phyloP scores from a whole-genome alignment of 1,140 invertebrate species.

The Tetramorium simillimum region DNA sequence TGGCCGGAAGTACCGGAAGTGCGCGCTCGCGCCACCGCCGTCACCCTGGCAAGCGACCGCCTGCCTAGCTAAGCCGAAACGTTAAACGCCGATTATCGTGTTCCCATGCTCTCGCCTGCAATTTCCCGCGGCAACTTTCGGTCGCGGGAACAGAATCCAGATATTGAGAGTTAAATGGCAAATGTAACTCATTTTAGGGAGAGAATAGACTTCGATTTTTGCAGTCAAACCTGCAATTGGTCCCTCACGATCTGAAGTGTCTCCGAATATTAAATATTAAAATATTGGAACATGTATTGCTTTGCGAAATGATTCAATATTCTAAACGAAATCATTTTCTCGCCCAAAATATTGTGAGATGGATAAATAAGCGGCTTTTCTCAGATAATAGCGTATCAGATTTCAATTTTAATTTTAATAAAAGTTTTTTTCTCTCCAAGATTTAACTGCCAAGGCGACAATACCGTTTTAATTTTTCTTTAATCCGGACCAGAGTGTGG shows the following conservation, averaged over 20 bases:
- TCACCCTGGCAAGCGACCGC: conserved; percentile 63
- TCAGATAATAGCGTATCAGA: not conserved
- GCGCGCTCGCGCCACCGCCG: conserved; percentile 42
- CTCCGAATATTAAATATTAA: not conserved
- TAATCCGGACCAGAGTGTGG: not conserved
- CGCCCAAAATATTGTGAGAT: not conserved
- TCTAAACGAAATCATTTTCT: not conserved
- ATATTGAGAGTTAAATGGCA: not conserved
- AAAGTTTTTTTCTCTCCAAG: not conserved
- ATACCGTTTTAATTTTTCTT: not conserved
- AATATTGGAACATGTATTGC: not conserved
- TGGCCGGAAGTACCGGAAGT: conserved; percentile 67
- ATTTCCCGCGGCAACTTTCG: conserved; percentile 66
- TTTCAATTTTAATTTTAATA: not conserved
- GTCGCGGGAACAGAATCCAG: not conserved
- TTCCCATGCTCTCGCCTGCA: conserved; percentile 50
- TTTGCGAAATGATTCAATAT: not conserved
- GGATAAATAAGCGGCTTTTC: not conserved
- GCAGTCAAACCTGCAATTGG: not conserved
- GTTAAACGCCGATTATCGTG: conserved; percentile 76
- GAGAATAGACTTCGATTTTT: not conserved
- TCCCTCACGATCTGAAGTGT: not conserved
- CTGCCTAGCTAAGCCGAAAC: conserved; percentile 69
- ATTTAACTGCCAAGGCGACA: not conserved
- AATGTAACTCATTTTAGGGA: not conserved